Conservation (phyloP, 1,140 invertebrate species). For the Drosophila repleta region DNA sequence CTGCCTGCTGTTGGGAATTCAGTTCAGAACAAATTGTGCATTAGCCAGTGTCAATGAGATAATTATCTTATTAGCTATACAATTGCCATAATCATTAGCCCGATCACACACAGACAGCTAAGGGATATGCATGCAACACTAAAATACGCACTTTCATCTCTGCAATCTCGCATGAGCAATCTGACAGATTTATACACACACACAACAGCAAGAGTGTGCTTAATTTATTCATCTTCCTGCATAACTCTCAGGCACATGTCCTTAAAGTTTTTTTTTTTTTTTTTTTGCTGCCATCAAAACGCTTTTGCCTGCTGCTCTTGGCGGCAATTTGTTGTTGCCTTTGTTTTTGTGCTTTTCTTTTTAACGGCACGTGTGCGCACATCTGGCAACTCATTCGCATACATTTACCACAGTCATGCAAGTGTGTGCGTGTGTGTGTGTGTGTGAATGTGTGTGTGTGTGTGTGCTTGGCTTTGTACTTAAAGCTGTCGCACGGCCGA, state of each 20-base stretch:
- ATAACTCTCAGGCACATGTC: conserved; percentile 39
- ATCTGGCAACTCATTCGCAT: conserved; percentile 62
- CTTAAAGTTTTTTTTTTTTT: conserved; percentile 62
- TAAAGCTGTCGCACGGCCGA: conserved; percentile 61
- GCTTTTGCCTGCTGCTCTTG: conserved; percentile 44
- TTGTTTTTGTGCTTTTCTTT: conserved; percentile 45
- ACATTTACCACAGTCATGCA: conserved; percentile 21
- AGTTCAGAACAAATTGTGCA: conserved; percentile 13
- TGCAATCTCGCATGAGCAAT: conserved; percentile 63
- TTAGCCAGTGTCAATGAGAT: conserved; percentile 4
- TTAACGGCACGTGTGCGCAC: conserved; percentile 71
- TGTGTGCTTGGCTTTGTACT: conserved; percentile 70
- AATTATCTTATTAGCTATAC: no score
- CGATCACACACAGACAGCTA: conserved; percentile 21
- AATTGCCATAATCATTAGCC: conserved; percentile 23
- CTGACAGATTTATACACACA: conserved; percentile 62
- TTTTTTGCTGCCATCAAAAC: conserved; percentile 50
- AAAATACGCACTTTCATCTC: conserved; percentile 25
- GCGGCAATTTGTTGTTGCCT: conserved; percentile 17
- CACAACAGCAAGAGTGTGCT: conserved; percentile 19
- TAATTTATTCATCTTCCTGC: conserved; percentile 70
- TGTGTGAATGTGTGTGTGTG: conserved; percentile 7
- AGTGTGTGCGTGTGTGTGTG: conserved; percentile 1
- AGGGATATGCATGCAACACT: conserved; percentile 20
- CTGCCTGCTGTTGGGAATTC: conserved; percentile 86